phyloP scores from a whole-genome alignment of 2,888 invertebrate genomes.

The Candidula unifasciata region DNA sequence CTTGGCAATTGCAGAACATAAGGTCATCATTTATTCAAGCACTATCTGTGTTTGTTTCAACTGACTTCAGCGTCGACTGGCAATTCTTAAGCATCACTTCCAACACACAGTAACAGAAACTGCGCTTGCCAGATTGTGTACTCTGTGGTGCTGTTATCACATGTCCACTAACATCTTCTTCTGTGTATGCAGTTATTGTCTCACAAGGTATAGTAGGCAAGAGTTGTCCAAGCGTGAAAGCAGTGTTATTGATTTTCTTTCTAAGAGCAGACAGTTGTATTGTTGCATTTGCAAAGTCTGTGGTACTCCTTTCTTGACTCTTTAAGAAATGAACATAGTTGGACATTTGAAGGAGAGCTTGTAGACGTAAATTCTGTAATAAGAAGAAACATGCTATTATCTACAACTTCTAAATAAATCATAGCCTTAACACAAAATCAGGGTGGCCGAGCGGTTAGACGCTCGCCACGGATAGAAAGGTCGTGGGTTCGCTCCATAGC shows the following conservation, averaged over 20 bases:
- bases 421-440: no score
- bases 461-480: no score
- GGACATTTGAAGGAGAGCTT: not conserved
- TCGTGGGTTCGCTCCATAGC: no score
- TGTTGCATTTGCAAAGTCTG: not conserved
- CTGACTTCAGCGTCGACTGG: not conserved
- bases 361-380: not conserved
- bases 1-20: no score
- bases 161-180: not conserved
- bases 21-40: not conserved
- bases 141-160: not conserved
- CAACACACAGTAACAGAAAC: not conserved
- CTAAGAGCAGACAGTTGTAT: not conserved
- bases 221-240: not conserved
- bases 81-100: not conserved
- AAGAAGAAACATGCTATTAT: not conserved
- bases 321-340: not conserved
- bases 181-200: not conserved
- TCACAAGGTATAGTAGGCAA: not conserved
- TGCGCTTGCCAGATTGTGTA: not conserved
- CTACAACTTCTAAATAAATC: not conserved
- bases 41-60: not conserved
- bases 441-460: no score
- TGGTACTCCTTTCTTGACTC: not conserved
- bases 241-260: not conserved